These are phyloP conservation scores for Pandemis corylana DNA, from an alignment of 2,888 invertebrate species.

Conservation along the genomic window DNA sequence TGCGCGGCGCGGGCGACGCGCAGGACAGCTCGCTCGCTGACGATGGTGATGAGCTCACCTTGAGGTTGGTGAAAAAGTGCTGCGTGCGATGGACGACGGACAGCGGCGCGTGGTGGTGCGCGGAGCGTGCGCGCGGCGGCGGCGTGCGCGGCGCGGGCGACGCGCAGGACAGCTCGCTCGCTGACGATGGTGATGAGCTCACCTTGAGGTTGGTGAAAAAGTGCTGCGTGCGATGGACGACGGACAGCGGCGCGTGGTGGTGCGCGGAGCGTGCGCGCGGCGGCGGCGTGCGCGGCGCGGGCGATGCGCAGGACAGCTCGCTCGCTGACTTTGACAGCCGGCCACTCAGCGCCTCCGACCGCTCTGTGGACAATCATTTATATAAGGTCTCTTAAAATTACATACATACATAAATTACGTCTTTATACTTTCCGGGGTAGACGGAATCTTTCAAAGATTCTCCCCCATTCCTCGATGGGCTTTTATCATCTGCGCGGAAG, in stretches of 20 bases:
- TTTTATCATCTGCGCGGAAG: too few relatives aligned
- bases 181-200: too few relatives aligned
- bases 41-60: conserved; percentile 79
- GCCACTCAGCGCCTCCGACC: conserved; percentile 79
- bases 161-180: too few relatives aligned
- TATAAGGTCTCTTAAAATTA: too few relatives aligned
- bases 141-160: too few relatives aligned
- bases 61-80: conserved; percentile 92
- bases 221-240: conserved; percentile 92
- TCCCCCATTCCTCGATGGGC: too few relatives aligned
- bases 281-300: conserved; percentile 77
- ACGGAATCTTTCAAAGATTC: too few relatives aligned
- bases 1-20: too few relatives aligned
- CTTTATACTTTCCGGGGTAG: too few relatives aligned
- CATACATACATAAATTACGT: too few relatives aligned
- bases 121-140: too few relatives aligned
- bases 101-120: conserved; percentile 84
- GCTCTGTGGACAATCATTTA: conserved; percentile 58
- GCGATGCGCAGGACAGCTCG: conserved; percentile 88
- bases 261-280: conserved; percentile 77
- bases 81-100: conserved; percentile 93
- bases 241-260: conserved; percentile 87
- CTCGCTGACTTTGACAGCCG: conserved; percentile 93
- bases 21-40: too few relatives aligned
- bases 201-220: conserved; percentile 93